phyloP scores from a whole-genome alignment of 2,797 vertebrate species.

The Spea hammondii region DNA sequence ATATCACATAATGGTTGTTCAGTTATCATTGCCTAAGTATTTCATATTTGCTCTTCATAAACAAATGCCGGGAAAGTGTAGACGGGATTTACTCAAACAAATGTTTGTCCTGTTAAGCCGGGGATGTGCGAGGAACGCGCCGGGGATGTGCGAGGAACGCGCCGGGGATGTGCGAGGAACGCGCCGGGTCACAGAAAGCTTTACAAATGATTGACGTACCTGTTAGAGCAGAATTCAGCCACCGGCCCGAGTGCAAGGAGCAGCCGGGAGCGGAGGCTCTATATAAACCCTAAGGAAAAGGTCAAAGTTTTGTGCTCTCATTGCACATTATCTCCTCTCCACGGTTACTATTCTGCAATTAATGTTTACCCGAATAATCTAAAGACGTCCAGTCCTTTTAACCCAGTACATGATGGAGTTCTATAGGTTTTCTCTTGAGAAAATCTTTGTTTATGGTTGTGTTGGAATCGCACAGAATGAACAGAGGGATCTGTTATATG shows the following conservation, averaged over 20 bases:
- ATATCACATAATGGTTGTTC: too few relatives aligned
- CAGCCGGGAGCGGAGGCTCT: not conserved
- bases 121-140: too few relatives aligned
- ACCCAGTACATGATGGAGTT: not conserved
- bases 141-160: too few relatives aligned
- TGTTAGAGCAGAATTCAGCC: not conserved
- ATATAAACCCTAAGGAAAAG: conserved; percentile 27
- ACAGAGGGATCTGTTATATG: too few relatives aligned
- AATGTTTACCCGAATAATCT: conserved; percentile 49
- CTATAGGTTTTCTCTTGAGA: not conserved
- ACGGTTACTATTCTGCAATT: conserved; percentile 18
- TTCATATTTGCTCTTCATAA: too few relatives aligned
- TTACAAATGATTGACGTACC: conserved; percentile 5
- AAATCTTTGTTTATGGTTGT: conserved; percentile 4
- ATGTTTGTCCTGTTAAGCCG: too few relatives aligned
- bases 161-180: too few relatives aligned
- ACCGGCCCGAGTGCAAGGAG: conserved; percentile 14
- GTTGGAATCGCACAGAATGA: too few relatives aligned
- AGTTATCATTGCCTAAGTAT: too few relatives aligned
- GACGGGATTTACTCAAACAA: too few relatives aligned
- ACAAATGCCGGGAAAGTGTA: too few relatives aligned
- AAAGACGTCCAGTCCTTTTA: conserved; percentile 1
- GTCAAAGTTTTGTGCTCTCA: conserved; percentile 49
- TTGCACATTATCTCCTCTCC: conserved; percentile 24
- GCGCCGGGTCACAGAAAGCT: too few relatives aligned